Evolutionary conservation across 1,140 invertebrate species (phyloP), one percentile per base, ranked within the genome.

Genomic region (Platorchestia sp.): DNA sequence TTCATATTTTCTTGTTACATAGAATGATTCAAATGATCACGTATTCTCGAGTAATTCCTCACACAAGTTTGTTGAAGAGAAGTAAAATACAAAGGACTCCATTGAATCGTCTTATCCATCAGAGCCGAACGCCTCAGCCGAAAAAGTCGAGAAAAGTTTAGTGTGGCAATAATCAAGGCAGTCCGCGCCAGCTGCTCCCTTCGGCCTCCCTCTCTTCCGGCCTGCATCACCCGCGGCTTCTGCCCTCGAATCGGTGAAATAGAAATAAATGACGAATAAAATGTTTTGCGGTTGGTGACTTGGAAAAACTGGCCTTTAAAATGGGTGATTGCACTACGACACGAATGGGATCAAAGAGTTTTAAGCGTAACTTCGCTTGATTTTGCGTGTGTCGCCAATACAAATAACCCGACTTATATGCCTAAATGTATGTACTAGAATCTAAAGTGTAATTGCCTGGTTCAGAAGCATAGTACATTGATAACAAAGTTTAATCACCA

Each of bases 101-200:
- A 89, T 89, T 89, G 87, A 89, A 41, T 22, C 87, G 43, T 89
- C 87, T 89, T 89, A 89, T 89, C 87, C 87, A 89, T 89, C 87
- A 89, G 87, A 75, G 10, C 59, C 59, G 59, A 75, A 36, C 87
- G 87, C 45, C 91, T 44, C 45, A 40, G 47, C 43, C 43, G 45
- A 93, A 93, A 47, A 93, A 93, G 91, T 47, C 43, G 16, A 45
- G 43, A 93, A 93, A 93, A 93, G 91, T 93, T 93, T 93, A 45
- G 43, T 40, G 45, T 45, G 40, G 91, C 91, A 93, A 93, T 93
- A 93, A 93, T 93, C 91, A 93, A 93, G 91, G 41, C 45, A 10
- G 45, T 44, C 36, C 14, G 19, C 0, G 45, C 43, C 91, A 93
- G 91, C 91, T 93, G 91, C 91, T 93, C 44, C 91, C 91, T 6